Evolutionary conservation across 2,113 vertebrate species (phyloP).

Genomic region (Thymallus thymallus): DNA sequence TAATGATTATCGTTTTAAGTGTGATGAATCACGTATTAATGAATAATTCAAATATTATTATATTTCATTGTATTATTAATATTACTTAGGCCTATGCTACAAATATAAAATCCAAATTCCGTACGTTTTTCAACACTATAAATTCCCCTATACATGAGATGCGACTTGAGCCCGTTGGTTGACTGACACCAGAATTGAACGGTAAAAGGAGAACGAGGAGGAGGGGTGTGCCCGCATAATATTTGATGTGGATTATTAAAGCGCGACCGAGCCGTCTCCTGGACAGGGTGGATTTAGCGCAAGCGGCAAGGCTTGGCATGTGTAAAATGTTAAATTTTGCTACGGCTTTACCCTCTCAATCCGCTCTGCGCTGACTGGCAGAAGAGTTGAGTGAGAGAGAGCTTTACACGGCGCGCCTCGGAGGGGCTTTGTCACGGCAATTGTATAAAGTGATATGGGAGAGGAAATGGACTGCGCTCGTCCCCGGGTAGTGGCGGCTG

Average conservation of each 20-base stretch:
- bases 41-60: background rate
- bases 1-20: conserved; percentile 13
- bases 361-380: conserved; percentile 74
- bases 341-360: conserved; percentile 63
- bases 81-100: background rate
- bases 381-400: conserved; percentile 70
- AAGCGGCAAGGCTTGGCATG: conserved; percentile 56
- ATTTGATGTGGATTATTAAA: conserved; percentile 84
- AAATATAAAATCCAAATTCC: background rate
- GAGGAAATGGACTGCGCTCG: conserved; percentile 81
- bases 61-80: background rate
- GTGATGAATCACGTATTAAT: background rate
- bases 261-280: conserved; percentile 77
- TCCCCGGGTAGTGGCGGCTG: conserved; percentile 79
- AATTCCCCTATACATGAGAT: conserved; percentile 72
- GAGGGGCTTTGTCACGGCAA: conserved; percentile 83
- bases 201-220: conserved; percentile 57
- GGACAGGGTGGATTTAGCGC: conserved; percentile 53
- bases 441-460: conserved; percentile 86
- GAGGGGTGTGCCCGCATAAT: conserved; percentile 1
- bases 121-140: conserved; percentile 16
- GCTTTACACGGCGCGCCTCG: conserved; percentile 81
- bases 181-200: conserved; percentile 77
- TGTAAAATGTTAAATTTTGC: conserved; percentile 70
- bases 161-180: conserved; percentile 74